Conservation (phyloP, 2,113 vertebrate species). For the Dunckerocampus dactyliophorus region DNA sequence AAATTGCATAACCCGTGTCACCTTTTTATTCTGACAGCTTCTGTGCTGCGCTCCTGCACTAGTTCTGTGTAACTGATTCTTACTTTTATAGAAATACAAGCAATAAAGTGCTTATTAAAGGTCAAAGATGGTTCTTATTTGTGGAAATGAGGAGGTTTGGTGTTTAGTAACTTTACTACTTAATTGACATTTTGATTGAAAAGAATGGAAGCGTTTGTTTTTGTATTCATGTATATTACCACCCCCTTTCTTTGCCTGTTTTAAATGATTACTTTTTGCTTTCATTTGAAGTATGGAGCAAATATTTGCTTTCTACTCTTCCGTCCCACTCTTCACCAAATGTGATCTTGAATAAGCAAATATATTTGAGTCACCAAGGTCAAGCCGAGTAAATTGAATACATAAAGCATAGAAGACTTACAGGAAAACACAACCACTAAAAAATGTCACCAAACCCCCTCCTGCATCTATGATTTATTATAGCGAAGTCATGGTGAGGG, state of each 20-base stretch:
- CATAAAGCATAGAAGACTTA: conserved; percentile 45
- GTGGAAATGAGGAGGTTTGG: not conserved
- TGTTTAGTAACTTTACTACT: too few relatives aligned
- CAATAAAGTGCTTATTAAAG: not conserved
- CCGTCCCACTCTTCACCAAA: conserved; percentile 15
- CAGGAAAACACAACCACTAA: conserved; percentile 41
- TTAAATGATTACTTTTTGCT: too few relatives aligned
- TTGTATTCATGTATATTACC: too few relatives aligned
- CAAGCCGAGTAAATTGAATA: conserved; percentile 37
- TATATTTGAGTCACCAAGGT: conserved; percentile 39
- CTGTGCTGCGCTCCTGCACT: conserved; percentile 10
- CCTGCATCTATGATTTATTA: conserved; percentile 55
- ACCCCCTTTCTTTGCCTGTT: not conserved
- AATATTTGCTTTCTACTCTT: not conserved
- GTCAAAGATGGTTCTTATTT: too few relatives aligned
- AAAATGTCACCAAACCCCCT: conserved; percentile 33
- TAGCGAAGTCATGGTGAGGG: conserved; percentile 27
- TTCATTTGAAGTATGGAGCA: not conserved
- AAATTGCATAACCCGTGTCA: conserved; percentile 42
- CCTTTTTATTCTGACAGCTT: conserved; percentile 37
- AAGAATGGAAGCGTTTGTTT: too few relatives aligned
- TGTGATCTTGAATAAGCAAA: conserved; percentile 39
- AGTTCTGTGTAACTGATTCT: conserved; percentile 10
- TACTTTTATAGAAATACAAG: not conserved
- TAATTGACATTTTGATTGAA: too few relatives aligned